phyloP scores from a whole-genome alignment of 2,113 vertebrate species.

The Eupsittula cactorum region DNA sequence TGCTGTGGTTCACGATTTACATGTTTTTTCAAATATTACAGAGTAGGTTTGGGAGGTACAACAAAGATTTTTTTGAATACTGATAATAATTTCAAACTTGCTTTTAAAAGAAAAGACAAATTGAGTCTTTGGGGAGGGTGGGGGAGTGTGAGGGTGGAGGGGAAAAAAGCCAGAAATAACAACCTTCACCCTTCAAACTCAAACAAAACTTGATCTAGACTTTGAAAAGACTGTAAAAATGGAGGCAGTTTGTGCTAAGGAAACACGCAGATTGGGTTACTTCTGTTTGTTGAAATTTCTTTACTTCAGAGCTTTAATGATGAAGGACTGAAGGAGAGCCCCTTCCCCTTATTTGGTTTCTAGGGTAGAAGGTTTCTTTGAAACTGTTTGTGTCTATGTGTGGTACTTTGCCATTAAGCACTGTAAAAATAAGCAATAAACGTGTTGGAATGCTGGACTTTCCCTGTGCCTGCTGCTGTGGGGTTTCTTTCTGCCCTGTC shows the following conservation, averaged over 20 bases:
- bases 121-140: neutral
- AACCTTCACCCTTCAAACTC: constrained; percentile 1
- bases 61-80: neutral
- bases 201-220: constrained; percentile 41
- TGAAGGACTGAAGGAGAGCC: constrained; percentile 41
- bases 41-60: neutral
- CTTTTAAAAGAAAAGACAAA: neutral
- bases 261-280: constrained; percentile 45
- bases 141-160: neutral
- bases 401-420: constrained; percentile 12
- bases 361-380: constrained; percentile 23
- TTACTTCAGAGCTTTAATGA: constrained; percentile 54
- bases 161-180: neutral
- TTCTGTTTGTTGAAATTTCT: constrained; percentile 64
- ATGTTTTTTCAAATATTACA: neutral
- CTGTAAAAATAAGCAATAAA: constrained; percentile 52
- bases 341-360: constrained; percentile 42
- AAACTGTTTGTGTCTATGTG: constrained; percentile 15
- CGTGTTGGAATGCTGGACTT: constrained; percentile 52
- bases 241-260: neutral
- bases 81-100: neutral
- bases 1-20: neutral
- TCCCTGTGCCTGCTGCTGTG: neutral
- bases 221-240: constrained; percentile 19
- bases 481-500: neutral